A percentile compares a stretch with the other conserved stretches of the same genome.
Evolutionary conservation across 2,113 vertebrate genomes (phyloP).

Genomic region (Corythaeola cristata): DNA sequence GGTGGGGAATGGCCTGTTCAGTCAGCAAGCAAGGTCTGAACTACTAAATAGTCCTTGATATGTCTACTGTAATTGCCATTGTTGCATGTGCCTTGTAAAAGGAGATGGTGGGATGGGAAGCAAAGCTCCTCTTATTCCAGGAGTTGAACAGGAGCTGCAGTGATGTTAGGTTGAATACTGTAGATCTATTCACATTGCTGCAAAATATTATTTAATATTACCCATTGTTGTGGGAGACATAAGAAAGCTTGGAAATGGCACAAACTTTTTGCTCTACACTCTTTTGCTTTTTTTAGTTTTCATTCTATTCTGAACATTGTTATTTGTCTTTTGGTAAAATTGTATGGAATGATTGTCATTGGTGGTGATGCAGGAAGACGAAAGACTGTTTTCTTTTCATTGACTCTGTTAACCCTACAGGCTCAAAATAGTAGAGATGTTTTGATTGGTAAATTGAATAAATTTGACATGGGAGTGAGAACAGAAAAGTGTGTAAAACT

Average conservation of each 20-base stretch:
- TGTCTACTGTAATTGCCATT: accelerated
- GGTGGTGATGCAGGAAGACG: neutral
- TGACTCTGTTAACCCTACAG: conserved; percentile 23
- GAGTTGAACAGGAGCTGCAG: neutral
- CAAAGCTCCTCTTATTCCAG: neutral
- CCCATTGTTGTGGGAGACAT: neutral
- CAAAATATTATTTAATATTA: neutral
- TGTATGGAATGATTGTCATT: conserved; percentile 24
- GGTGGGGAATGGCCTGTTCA: neutral
- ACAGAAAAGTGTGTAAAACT: neutral
- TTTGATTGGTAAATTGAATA: conserved; percentile 52
- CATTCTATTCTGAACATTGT: neutral
- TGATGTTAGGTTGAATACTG: neutral
- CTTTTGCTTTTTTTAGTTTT: neutral
- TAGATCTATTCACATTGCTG: neutral
- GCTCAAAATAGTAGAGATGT: neutral
- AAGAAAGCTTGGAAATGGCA: neutral
- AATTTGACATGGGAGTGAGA: conserved; percentile 11
- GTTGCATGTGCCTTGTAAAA: neutral
- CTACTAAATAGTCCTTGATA: neutral
- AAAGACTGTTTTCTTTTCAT: conserved; percentile 30
- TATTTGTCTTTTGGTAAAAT: neutral
- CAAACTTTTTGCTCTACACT: neutral
- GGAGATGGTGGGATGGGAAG: neutral
- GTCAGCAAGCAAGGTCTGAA: neutral